phyloP scores from a whole-genome alignment of 2,888 invertebrate genomes.

The Drosophila colorata region DNA sequence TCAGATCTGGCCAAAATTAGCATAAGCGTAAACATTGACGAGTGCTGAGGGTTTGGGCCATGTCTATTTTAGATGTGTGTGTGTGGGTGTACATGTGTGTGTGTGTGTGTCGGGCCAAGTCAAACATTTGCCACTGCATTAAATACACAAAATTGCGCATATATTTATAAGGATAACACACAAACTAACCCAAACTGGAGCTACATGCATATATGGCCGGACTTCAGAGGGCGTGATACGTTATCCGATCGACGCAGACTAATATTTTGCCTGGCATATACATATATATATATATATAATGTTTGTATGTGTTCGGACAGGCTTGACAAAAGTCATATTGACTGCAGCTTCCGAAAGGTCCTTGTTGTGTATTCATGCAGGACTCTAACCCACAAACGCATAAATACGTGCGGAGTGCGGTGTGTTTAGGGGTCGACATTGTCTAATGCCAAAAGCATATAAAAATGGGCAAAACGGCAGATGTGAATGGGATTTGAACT shows the following conservation, averaged over 20 bases:
- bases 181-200: conserved; percentile 25
- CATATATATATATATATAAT: no score
- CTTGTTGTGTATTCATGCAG: conserved; percentile 49
- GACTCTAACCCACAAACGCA: conserved; percentile 8
- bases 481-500: conserved; percentile 24
- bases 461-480: conserved; percentile 54
- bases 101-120: conserved; percentile 43
- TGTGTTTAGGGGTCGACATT: conserved; percentile 18
- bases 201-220: neutral
- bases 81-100: conserved; percentile 2
- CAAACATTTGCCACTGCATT: conserved; percentile 74
- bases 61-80: conserved; percentile 23
- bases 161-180: conserved; percentile 49
- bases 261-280: neutral
- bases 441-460: conserved; percentile 71
- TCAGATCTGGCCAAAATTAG: conserved; percentile 65
- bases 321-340: conserved; percentile 20
- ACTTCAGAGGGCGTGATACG: conserved; percentile 3
- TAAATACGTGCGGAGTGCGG: neutral
- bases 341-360: conserved; percentile 15
- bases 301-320: conserved; percentile 6
- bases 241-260: conserved; percentile 33
- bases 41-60: conserved; percentile 38
- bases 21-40: conserved; percentile 74
- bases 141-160: conserved; percentile 66